Evolutionary conservation across 2,888 invertebrate genomes (phyloP), one percentile per base, ranked within the genome.

Genomic region (Drosophila subsilvestris): DNA sequence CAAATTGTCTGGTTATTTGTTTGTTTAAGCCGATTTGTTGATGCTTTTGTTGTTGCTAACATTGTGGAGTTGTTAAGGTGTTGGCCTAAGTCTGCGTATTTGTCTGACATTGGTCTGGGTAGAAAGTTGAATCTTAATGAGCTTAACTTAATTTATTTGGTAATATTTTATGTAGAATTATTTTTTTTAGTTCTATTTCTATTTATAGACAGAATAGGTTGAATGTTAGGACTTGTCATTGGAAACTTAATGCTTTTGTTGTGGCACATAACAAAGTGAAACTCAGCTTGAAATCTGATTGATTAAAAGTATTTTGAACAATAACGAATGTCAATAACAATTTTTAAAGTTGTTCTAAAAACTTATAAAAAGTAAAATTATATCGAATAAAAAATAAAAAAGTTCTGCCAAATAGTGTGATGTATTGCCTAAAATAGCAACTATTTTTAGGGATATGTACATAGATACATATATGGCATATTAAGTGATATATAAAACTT

Each of bases 1-100:
- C 85, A 76, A 86, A 86, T 76, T 86, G 85, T 86, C 85, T 86
- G 85, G 88, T 86, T 82, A 71, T 83, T 73, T 86, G 78, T 88
- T 88, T 88, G 71, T 65, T 86, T 68, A 77, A 86, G 63, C 75
- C 77, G 86, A 82, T 79, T 87, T 75, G 79, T 74, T 80, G 84
- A 68, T 80, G 73, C 63, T 83, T 71, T 59, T 62, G 60, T 49
- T 59, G 62, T 60, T 76, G 57, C 42, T 54, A 29, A 22, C 51
- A 53, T 61, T 44, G 66, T 62, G 74, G 61, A 44, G 70, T n/a
- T 59, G 54, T 37, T 32, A 45, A n/a, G 17, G 55, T 54, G 37
- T 61, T 27, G 57, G 22, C 48, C 17, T 43, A 12, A 58, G 32
- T 63, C 44, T 71, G 55, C 27, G 27, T 9, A 27, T 8, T 27